A percentile compares a stretch with the other conserved stretches of the same genome.
These are phyloP conservation scores for Kuschelorhynchus macadamiae DNA, from an alignment of 2,888 invertebrate species.

Conservation along the genomic window DNA sequence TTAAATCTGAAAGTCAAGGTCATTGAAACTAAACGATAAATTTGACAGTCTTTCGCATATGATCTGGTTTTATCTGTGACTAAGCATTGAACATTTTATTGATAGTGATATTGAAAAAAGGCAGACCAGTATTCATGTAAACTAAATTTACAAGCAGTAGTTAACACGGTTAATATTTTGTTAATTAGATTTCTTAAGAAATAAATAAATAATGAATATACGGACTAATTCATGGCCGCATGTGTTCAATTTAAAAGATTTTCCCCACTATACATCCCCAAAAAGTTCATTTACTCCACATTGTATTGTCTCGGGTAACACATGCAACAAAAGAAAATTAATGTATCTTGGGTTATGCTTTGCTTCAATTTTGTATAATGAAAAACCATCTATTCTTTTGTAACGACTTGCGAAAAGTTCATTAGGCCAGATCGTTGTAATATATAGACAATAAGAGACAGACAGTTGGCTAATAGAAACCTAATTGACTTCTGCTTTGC, in stretches of 20 bases:
- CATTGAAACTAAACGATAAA: no score
- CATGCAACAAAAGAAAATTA: slow-evolving; percentile 48
- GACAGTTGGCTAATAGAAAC: slow-evolving; percentile 22
- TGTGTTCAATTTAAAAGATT: slow-evolving; percentile 38
- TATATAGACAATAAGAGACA: slow-evolving; percentile 26
- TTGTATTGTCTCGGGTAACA: slow-evolving; percentile 40
- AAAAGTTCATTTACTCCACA: slow-evolving; percentile 39
- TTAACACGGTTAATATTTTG: no score
- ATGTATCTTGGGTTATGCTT: slow-evolving; percentile 44
- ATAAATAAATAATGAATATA: no score
- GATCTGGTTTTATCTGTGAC: no score
- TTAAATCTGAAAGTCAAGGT: no score
- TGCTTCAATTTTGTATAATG: slow-evolving; percentile 45
- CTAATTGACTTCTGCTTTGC: slow-evolving; percentile 23
- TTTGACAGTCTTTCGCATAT: no score
- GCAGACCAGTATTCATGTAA: no score
- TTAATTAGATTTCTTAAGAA: no score
- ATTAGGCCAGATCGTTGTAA: slow-evolving; percentile 29
- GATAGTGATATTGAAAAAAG: no score
- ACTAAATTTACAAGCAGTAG: no score
- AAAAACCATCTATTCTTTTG: slow-evolving; percentile 47
- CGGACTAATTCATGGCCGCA: neutral
- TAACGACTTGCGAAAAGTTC: slow-evolving; percentile 30
- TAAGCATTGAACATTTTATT: no score
- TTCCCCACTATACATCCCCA: slow-evolving; percentile 29